These are phyloP conservation scores for Byasa hedistus DNA, from an alignment of 2,888 invertebrate genomes.

Conservation along the genomic window DNA sequence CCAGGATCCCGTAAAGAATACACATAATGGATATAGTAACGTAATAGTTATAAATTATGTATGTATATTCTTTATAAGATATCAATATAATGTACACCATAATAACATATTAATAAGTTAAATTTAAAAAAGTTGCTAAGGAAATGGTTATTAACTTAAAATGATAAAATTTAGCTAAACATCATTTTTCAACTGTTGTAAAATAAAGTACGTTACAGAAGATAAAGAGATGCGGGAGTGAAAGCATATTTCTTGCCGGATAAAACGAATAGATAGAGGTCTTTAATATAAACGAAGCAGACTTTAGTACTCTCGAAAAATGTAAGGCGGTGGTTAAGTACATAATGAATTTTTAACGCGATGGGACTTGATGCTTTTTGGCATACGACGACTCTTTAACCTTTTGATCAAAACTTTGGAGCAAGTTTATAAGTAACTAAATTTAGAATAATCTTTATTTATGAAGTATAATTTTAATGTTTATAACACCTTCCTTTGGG, in stretches of 20 bases:
- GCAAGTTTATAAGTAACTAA: neutral
- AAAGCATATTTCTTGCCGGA: conserved; percentile 74
- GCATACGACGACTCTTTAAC: conserved; percentile 36
- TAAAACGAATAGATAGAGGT: conserved; percentile 80
- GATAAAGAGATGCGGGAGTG: conserved; percentile 67
- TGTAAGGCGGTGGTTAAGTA: conserved; percentile 68
- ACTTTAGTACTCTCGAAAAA: conserved; percentile 78
- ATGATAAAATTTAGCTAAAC: conserved; percentile 15
- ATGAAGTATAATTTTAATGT: too few relatives aligned
- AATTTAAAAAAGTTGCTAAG: too few relatives aligned
- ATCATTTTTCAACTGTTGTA: conserved; percentile 33
- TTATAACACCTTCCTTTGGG: too few relatives aligned
- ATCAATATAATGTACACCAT: too few relatives aligned
- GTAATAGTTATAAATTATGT: too few relatives aligned
- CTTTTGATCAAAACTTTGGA: conserved; percentile 33
- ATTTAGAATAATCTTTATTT: too few relatives aligned
- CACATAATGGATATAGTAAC: too few relatives aligned
- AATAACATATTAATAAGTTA: too few relatives aligned
- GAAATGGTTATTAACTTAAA: conserved; percentile 11
- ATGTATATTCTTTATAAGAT: too few relatives aligned
- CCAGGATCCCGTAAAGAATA: too few relatives aligned
- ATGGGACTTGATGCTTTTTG: conserved; percentile 48
- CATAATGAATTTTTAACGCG: conserved; percentile 72
- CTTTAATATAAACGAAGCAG: conserved; percentile 80
- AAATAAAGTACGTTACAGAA: conserved; percentile 42